phyloP scores from a whole-genome alignment of 2,888 invertebrate genomes.

The Odontomyia ornata region DNA sequence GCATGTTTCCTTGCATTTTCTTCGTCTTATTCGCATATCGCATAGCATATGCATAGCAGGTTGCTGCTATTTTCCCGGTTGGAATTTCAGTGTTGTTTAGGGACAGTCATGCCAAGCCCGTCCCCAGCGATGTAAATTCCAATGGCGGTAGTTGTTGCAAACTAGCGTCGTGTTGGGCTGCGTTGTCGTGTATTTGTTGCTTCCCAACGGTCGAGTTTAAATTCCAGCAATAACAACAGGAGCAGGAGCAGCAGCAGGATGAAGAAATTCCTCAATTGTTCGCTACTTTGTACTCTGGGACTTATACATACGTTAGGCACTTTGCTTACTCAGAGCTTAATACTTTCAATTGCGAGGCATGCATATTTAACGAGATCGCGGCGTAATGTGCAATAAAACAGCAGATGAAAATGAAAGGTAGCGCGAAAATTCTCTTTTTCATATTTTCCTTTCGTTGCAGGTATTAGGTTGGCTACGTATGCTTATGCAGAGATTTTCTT shows the following conservation, averaged over 20 bases:
- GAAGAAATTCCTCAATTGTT: slow-evolving; percentile 5
- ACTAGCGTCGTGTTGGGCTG: neutral
- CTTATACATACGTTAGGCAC: slow-evolving; percentile 1
- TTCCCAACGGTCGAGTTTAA: neutral
- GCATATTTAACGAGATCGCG: slow-evolving; percentile 1
- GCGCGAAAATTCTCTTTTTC: neutral
- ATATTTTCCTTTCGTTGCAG: neutral
- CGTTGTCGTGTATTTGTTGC: neutral
- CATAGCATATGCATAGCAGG: neutral
- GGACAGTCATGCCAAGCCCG: neutral
- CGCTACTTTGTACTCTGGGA: neutral
- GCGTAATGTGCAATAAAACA: neutral
- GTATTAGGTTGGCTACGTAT: neutral
- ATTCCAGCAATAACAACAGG: neutral
- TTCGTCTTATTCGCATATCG: neutral
- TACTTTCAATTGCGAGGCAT: slow-evolving; percentile 17
- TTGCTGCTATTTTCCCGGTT: neutral
- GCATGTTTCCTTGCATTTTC: neutral
- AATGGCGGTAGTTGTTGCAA: neutral
- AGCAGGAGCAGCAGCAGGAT: neutral
- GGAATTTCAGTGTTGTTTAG: neutral
- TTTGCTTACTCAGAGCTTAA: slow-evolving; percentile 7
- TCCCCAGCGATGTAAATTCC: slow-evolving; percentile 1
- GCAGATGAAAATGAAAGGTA: slow-evolving; percentile 6
- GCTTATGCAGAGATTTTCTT: neutral